Percentiles rank a stretch among this genome's conserved stretches.
Evolutionary conservation across 2,888 invertebrate species (phyloP).

Genomic region (Drosophila seclusa): DNA sequence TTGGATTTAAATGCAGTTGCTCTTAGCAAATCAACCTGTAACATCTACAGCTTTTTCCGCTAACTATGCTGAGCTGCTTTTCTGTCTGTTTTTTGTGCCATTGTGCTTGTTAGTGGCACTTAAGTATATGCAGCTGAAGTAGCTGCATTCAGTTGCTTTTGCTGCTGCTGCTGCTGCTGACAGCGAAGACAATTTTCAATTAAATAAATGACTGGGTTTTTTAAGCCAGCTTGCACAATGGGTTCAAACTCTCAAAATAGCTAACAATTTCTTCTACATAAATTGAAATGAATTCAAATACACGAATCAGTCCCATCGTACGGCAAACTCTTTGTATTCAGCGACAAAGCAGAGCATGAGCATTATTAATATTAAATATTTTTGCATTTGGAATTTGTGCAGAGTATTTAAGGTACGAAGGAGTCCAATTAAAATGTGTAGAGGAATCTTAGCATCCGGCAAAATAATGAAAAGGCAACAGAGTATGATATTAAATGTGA

Average conservation of each 20-base stretch:
- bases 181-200: slow-evolving; percentile 78
- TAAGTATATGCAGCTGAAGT: slow-evolving; percentile 51
- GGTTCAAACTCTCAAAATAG: slow-evolving; percentile 12
- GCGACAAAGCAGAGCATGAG: slow-evolving; percentile 6
- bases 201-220: slow-evolving; percentile 75
- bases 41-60: neutral
- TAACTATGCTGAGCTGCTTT: neutral
- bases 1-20: neutral
- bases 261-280: neutral
- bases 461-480: neutral
- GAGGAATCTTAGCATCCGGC: neutral
- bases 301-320: slow-evolving; percentile 4
- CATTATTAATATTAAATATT: slow-evolving; percentile 53
- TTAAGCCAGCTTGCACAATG: slow-evolving; percentile 57
- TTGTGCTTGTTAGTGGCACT: slow-evolving; percentile 39
- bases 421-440: slow-evolving; percentile 20
- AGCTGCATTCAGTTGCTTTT: slow-evolving; percentile 43
- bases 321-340: neutral
- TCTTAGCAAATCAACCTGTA: neutral
- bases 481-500: neutral
- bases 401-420: slow-evolving; percentile 9
- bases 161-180: slow-evolving; percentile 54
- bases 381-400: slow-evolving; percentile 39
- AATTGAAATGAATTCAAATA: neutral
- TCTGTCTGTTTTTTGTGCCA: neutral